A percentile compares a stretch with the other conserved stretches of the same genome.
Evolutionary conservation across 1,140 invertebrate genomes (phyloP).

Genomic region (Nixonia krombeini): DNA sequence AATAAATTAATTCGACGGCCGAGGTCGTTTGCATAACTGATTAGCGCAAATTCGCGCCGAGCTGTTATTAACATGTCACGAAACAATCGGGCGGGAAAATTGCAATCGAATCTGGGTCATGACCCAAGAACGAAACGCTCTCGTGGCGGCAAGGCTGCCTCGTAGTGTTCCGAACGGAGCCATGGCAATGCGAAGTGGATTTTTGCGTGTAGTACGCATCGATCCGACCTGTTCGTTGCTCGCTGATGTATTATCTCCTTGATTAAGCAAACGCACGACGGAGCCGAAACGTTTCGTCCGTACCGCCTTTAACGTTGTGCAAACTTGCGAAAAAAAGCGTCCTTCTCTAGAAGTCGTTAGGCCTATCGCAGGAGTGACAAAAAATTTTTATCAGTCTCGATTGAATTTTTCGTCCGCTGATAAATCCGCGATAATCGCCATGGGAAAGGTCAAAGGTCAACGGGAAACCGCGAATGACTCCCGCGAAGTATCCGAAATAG

Average conservation of each 20-base stretch:
- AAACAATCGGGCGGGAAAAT: conserved; percentile 29
- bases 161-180: conserved; percentile 32
- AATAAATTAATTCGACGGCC: conserved; percentile 4
- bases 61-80: conserved; percentile 34
- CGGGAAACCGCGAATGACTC: no score
- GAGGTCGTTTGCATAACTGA: conserved; percentile 13
- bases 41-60: conserved; percentile 16
- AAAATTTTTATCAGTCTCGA: no score
- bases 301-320: conserved; percentile 27
- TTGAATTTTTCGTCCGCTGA: no score
- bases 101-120: conserved; percentile 39
- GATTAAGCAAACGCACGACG: conserved; percentile 44
- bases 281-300: conserved; percentile 31
- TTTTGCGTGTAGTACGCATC: conserved; percentile 44
- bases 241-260: conserved; percentile 31
- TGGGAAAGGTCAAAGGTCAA: no score
- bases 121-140: conserved; percentile 25
- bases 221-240: conserved; percentile 28
- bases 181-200: conserved; percentile 24
- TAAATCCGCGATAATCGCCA: no score
- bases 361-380: no score
- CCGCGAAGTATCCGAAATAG: no score
- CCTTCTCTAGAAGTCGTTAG: no score
- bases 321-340: conserved; percentile 15
- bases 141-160: conserved; percentile 19